Percentiles rank a stretch among this genome's conserved stretches.
These are phyloP conservation scores for Coilia nasus DNA, from an alignment of 2,797 vertebrate genomes.

Conservation along the genomic window DNA sequence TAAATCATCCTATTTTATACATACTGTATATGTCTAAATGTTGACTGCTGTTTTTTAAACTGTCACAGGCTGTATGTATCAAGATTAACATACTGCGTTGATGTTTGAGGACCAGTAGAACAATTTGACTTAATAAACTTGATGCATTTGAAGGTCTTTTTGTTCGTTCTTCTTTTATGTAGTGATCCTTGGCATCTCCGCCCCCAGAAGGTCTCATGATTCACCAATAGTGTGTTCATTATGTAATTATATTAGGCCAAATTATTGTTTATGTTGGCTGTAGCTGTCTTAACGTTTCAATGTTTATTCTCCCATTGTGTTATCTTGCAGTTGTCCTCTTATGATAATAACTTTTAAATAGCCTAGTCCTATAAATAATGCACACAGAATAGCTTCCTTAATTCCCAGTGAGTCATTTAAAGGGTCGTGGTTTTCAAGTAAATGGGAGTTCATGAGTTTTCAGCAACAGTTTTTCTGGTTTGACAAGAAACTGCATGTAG, in stretches of 20 bases:
- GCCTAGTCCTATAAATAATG: background rate
- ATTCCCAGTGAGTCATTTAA: background rate
- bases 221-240: background rate
- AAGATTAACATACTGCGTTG: conserved; percentile 44
- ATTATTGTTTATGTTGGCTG: background rate
- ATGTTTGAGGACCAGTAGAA: conserved; percentile 45
- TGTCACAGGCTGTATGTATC: conserved; percentile 68
- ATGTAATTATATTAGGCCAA: background rate
- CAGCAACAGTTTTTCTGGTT: background rate
- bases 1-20: conserved; percentile 38
- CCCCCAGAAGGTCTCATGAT: background rate
- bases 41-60: conserved; percentile 70
- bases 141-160: conserved; percentile 23
- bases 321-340: background rate
- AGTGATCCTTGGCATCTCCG: background rate
- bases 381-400: background rate
- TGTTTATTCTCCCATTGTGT: background rate
- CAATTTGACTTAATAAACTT: conserved; percentile 43
- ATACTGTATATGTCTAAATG: conserved; percentile 66
- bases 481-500: background rate
- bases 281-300: background rate
- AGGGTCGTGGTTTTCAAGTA: background rate
- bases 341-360: background rate
- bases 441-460: background rate
- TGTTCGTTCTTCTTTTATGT: background rate